A percentile compares a stretch with the other conserved stretches of the same genome.
phyloP scores from a whole-genome alignment of 2,113 vertebrate species.

The Seriola rivoliana region DNA sequence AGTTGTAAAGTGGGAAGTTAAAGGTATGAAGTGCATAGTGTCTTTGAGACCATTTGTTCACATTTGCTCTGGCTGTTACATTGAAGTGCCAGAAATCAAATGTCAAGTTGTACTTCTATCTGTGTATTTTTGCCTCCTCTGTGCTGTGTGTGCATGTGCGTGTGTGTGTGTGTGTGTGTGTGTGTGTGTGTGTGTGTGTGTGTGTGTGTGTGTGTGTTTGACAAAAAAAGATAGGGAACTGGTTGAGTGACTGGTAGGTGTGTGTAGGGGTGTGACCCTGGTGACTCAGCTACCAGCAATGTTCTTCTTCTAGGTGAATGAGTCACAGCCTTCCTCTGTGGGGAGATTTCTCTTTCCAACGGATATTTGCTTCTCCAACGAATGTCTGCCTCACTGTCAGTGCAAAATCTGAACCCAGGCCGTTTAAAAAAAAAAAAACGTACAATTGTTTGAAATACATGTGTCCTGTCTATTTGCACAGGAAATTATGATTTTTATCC shows the following conservation, averaged over 20 bases:
- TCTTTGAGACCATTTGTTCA: constrained; percentile 1
- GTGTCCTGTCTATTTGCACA: background rate
- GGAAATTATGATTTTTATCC: background rate
- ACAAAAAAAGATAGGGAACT: constrained; percentile 58
- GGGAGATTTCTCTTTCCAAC: constrained; percentile 60
- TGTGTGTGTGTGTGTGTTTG: background rate
- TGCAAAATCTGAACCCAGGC: background rate
- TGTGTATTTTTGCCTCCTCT: background rate
- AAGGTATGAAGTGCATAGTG: background rate
- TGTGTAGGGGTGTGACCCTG: constrained; percentile 77
- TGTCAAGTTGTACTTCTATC: background rate
- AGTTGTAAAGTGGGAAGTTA: background rate
- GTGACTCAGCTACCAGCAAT: constrained; percentile 85
- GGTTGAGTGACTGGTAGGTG: constrained; percentile 79
- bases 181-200: too few species aligned
- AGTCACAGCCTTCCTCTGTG: constrained; percentile 68
- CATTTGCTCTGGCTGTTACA: background rate
- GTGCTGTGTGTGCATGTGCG: too few species aligned
- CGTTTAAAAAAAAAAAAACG: background rate
- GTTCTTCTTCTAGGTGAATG: constrained; percentile 85
- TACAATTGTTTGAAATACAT: background rate
- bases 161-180: too few species aligned
- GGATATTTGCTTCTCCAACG: constrained; percentile 45
- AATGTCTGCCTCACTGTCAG: constrained; percentile 38
- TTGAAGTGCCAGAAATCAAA: background rate